Evolutionary conservation across 2,797 vertebrate species (phyloP).

Genomic region (Carcharodon carcharias): DNA sequence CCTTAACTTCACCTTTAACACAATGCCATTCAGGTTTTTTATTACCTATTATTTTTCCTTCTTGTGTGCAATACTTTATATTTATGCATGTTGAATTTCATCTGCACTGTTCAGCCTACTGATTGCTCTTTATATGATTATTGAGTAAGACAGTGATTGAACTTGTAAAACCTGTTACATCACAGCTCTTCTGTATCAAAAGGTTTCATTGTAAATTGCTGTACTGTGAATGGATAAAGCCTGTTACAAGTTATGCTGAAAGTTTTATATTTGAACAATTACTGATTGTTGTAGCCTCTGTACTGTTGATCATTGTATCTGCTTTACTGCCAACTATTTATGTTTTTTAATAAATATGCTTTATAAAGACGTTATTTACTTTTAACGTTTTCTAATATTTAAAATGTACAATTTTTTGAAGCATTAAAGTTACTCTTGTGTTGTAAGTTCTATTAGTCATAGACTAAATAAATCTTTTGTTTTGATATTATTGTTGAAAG

Average conservation of each 20-base stretch:
- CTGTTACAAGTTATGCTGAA: not conserved
- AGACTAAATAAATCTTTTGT: not conserved
- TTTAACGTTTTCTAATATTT: not conserved
- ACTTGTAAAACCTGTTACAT: not conserved
- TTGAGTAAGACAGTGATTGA: not conserved
- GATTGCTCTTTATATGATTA: not conserved
- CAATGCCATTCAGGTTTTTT: not conserved
- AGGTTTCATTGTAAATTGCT: not conserved
- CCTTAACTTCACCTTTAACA: not conserved
- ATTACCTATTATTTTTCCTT: not conserved
- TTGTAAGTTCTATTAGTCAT: not conserved
- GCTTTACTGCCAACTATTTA: not conserved
- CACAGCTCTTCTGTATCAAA: not conserved
- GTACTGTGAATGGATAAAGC: not conserved
- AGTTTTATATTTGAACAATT: not conserved
- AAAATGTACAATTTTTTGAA: not conserved
- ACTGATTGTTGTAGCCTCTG: not conserved
- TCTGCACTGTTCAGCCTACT: not conserved
- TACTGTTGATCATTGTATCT: conserved; percentile 2
- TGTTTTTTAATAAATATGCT: not conserved
- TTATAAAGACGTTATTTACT: not conserved
- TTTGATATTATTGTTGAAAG: not conserved
- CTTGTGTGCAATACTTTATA: not conserved
- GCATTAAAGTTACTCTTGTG: not conserved
- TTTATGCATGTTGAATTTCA: not conserved